These are phyloP conservation scores for Eleutherodactylus coqui DNA, from an alignment of 2,797 vertebrate species.

Conservation along the genomic window DNA sequence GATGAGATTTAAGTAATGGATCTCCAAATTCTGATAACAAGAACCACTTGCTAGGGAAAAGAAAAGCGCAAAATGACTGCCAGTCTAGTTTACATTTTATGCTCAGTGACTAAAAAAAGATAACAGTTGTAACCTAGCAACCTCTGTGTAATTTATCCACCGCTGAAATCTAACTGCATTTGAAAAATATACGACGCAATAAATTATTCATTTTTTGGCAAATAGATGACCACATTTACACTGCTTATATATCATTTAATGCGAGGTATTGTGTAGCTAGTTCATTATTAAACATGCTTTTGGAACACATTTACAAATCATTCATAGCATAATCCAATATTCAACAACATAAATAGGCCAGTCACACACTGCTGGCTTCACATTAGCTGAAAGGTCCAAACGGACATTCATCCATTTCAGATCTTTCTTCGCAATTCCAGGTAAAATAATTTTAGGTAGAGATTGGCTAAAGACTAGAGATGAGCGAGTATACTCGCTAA, in stretches of 20 bases:
- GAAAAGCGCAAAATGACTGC: conserved; percentile 66
- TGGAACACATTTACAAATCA: conserved; percentile 33
- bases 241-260: conserved; percentile 43
- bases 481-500: no score
- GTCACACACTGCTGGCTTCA: not conserved
- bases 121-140: conserved; percentile 86
- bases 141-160: conserved; percentile 74
- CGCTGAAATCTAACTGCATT: conserved; percentile 66
- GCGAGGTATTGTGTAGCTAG: conserved; percentile 35
- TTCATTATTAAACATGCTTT: conserved; percentile 36
- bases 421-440: not conserved
- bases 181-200: conserved; percentile 49
- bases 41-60: not conserved
- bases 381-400: not conserved
- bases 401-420: not conserved
- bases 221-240: conserved; percentile 50
- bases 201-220: conserved; percentile 56
- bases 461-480: not conserved
- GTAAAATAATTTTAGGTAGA: not conserved
- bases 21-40: not conserved
- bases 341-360: not conserved
- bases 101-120: conserved; percentile 72
- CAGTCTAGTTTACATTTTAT: conserved; percentile 79
- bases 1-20: not conserved
- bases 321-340: conserved; percentile 18